Conservation (phyloP, 2,888 invertebrate species). For the Cryptocephalus moraei region DNA sequence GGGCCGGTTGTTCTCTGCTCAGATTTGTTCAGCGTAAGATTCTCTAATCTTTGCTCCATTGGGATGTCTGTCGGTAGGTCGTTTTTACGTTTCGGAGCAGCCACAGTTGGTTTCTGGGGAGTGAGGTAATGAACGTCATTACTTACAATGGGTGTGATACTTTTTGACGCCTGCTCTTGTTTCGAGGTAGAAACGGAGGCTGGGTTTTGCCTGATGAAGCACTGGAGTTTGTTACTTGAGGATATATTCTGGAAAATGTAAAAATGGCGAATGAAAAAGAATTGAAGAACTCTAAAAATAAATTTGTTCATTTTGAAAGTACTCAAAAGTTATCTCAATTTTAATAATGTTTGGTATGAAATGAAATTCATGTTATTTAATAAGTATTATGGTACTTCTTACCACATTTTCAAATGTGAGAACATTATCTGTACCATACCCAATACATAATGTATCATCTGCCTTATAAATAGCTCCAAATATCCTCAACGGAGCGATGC, state of each 20-base stretch:
- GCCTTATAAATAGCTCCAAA: conserved; percentile 37
- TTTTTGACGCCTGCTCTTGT: conserved; percentile 33
- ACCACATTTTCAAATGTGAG: conserved; percentile 51
- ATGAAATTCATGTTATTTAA: background rate
- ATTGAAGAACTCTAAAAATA: background rate
- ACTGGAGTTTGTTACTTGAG: conserved; percentile 37
- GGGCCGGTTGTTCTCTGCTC: conserved; percentile 43
- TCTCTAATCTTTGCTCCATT: conserved; percentile 74
- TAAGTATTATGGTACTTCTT: conserved; percentile 18
- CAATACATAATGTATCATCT: conserved; percentile 41
- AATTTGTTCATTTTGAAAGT: no score
- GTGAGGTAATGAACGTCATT: conserved; percentile 43
- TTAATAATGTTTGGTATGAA: background rate
- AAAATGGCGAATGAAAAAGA: background rate
- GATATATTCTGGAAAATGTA: conserved; percentile 19
- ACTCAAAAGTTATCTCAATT: no score
- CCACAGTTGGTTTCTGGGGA: conserved; percentile 28
- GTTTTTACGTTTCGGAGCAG: conserved; percentile 31
- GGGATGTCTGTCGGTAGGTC: conserved; percentile 50
- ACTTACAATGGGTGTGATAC: conserved; percentile 36
- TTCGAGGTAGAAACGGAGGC: conserved; percentile 17
- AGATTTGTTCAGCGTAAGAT: conserved; percentile 56
- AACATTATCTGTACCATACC: conserved; percentile 47
- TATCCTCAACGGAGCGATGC: conserved; percentile 46
- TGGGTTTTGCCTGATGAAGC: conserved; percentile 38